Evolutionary conservation across 2,888 invertebrate species (phyloP).

Genomic region (Molorchus minor): DNA sequence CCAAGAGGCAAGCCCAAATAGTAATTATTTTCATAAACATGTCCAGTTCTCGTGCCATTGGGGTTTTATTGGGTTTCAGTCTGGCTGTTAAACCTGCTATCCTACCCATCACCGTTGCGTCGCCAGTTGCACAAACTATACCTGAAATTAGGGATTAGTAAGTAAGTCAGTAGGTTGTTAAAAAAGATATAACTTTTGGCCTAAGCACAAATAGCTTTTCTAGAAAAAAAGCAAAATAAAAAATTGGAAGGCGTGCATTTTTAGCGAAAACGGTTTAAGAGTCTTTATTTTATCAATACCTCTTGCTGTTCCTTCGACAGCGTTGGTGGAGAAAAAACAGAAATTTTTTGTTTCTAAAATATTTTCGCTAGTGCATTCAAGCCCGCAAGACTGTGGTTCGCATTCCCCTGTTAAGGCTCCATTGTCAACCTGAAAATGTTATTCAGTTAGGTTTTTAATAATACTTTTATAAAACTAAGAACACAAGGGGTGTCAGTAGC

Average conservation of each 20-base stretch:
- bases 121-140: slow-evolving; percentile 65
- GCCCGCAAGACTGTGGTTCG: slow-evolving; percentile 66
- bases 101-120: slow-evolving; percentile 71
- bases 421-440: slow-evolving; percentile 65
- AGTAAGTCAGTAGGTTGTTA: no score
- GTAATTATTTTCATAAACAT: slow-evolving; percentile 78
- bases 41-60: slow-evolving; percentile 76
- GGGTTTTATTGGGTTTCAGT: slow-evolving; percentile 71
- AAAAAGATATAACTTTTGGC: no score
- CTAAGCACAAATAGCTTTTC: no score
- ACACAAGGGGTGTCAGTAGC: no score
- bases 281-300: no score
- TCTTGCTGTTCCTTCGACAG: slow-evolving; percentile 66
- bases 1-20: slow-evolving; percentile 68
- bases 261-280: no score
- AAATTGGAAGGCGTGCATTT: no score
- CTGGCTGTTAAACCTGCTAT: slow-evolving; percentile 72
- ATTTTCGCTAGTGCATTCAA: slow-evolving; percentile 64
- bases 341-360: slow-evolving; percentile 67
- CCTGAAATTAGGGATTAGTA: slow-evolving; percentile 47
- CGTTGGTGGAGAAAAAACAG: slow-evolving; percentile 69
- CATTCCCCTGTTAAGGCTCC: slow-evolving; percentile 76
- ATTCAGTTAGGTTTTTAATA: not conserved
- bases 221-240: no score
- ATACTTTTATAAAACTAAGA: no score